Evolutionary conservation across 2,888 invertebrate genomes (phyloP).

Genomic region (Patella pellucida): DNA sequence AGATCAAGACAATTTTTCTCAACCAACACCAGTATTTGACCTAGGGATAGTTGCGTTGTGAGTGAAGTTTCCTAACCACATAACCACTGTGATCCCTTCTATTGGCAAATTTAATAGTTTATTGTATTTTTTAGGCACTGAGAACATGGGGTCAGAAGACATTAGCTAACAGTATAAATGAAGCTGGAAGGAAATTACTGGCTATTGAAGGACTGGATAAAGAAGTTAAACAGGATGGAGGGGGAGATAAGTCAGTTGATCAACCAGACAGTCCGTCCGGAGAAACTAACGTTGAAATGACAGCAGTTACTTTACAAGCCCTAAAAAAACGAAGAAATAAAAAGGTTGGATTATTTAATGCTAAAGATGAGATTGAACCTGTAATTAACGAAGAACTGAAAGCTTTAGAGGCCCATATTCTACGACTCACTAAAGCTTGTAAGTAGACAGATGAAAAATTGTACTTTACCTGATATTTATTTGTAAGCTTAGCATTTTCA

Average conservation of each 20-base stretch:
- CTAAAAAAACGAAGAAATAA: slow-evolving; percentile 51
- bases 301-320: slow-evolving; percentile 42
- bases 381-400: slow-evolving; percentile 67
- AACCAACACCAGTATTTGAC: too few species aligned
- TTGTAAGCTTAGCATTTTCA: too few species aligned
- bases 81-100: too few species aligned
- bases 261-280: neutral
- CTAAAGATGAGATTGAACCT: slow-evolving; percentile 54
- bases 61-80: too few species aligned
- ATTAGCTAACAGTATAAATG: slow-evolving; percentile 63
- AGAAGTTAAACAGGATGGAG: slow-evolving; percentile 44
- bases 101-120: too few species aligned
- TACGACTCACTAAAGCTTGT: slow-evolving; percentile 65
- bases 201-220: slow-evolving; percentile 44
- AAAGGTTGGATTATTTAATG: slow-evolving; percentile 25
- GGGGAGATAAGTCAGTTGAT: slow-evolving; percentile 22
- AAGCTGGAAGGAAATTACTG: slow-evolving; percentile 64
- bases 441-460: slow-evolving; percentile 13
- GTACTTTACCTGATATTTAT: too few species aligned
- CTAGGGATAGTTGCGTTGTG: too few species aligned
- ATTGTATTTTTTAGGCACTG: slow-evolving; percentile 49
- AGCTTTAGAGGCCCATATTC: slow-evolving; percentile 68
- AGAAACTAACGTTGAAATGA: slow-evolving; percentile 24
- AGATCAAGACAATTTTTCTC: too few species aligned
- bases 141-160: slow-evolving; percentile 66